Evolutionary conservation across 2,113 vertebrate genomes (phyloP).

Genomic region (Mustelus asterias): DNA sequence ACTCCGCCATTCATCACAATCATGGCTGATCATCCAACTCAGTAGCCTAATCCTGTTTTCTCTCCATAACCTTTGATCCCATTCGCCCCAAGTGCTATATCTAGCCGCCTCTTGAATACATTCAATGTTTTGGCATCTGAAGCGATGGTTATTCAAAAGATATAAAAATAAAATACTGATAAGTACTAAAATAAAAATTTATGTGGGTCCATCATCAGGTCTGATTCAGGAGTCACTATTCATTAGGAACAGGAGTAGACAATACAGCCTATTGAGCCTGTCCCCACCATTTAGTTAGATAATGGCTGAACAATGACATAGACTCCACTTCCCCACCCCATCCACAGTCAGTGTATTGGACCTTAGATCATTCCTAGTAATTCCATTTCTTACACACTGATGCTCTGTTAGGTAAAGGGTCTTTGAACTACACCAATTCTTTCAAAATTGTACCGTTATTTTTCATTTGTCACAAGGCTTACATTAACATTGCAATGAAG

Average conservation of each 20-base stretch:
- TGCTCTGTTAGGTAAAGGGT: background rate
- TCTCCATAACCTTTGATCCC: too few relatives aligned
- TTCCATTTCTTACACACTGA: background rate
- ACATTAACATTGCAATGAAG: too few relatives aligned
- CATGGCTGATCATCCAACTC: too few relatives aligned
- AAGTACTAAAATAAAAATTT: background rate
- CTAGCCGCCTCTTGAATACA: too few relatives aligned
- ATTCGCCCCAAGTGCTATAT: too few relatives aligned
- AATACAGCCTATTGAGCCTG: background rate
- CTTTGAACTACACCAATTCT: background rate
- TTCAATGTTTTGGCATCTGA: too few relatives aligned
- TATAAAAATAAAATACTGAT: background rate
- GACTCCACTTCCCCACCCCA: background rate
- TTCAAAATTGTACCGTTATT: background rate
- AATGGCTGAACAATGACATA: background rate
- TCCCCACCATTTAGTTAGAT: background rate
- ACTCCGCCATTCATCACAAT: too few relatives aligned
- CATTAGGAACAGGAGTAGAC: background rate
- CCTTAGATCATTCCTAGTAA: background rate
- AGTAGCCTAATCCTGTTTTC: too few relatives aligned
- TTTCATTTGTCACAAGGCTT: too few relatives aligned
- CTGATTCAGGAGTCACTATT: background rate
- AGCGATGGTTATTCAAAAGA: background rate
- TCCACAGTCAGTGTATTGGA: background rate
- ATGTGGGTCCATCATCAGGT: background rate